phyloP scores from a whole-genome alignment of 2,113 vertebrate genomes.

The Melanerpes aurifrons region DNA sequence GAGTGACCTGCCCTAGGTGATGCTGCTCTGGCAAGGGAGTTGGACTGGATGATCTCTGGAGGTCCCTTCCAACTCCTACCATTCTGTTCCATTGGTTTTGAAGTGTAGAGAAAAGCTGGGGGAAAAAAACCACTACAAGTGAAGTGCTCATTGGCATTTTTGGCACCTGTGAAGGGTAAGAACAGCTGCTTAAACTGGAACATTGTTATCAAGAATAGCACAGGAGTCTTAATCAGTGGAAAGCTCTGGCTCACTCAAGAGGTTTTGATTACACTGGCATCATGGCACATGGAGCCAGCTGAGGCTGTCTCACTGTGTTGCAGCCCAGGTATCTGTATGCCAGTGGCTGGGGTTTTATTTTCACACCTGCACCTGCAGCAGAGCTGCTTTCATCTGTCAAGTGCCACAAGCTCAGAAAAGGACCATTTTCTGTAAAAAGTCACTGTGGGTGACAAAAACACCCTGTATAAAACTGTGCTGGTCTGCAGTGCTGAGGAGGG shows the following conservation, averaged over 20 bases:
- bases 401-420: not conserved
- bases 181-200: slow-evolving; percentile 32
- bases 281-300: slow-evolving; percentile 24
- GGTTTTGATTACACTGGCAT: slow-evolving; percentile 35
- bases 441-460: not conserved
- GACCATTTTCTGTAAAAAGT: not conserved
- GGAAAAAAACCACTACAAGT: not conserved
- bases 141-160: slow-evolving; percentile 46
- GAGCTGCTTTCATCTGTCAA: not conserved
- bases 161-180: not conserved
- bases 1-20: too few species aligned
- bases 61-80: too few species aligned
- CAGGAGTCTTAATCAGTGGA: slow-evolving; percentile 47
- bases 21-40: too few species aligned
- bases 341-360: slow-evolving; percentile 38
- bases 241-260: slow-evolving; percentile 46
- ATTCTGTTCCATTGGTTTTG: not conserved
- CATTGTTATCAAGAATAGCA: slow-evolving; percentile 47
- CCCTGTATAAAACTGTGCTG: not conserved
- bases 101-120: not conserved
- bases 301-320: slow-evolving; percentile 2
- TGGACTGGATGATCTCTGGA: too few species aligned
- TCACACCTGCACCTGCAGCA: slow-evolving; percentile 31
- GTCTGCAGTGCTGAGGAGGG: not conserved
- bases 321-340: slow-evolving; percentile 51